Conservation (phyloP, 1,140 invertebrate genomes). For the Phocides pigmalion region DNA sequence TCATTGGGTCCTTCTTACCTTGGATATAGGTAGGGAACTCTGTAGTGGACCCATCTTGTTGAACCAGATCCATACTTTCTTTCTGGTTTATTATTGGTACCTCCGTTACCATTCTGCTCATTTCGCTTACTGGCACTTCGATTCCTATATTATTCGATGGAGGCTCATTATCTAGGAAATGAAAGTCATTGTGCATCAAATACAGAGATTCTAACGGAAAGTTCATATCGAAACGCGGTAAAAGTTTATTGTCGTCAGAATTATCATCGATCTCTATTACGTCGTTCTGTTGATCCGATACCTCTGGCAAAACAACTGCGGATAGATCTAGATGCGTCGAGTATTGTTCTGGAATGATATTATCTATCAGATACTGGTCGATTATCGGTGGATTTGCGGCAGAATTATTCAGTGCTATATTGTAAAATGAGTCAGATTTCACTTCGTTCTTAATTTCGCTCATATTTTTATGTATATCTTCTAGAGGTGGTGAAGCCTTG, state of each 20-base stretch:
- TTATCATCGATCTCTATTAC: slow-evolving; percentile 80
- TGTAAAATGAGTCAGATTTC: slow-evolving; percentile 74
- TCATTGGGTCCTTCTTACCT: slow-evolving; percentile 77
- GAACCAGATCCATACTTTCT: slow-evolving; percentile 50
- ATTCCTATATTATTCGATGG: slow-evolving; percentile 50
- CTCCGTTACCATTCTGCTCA: slow-evolving; percentile 67
- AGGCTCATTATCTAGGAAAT: slow-evolving; percentile 71
- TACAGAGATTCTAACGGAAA: slow-evolving; percentile 74
- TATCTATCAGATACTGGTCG: slow-evolving; percentile 74
- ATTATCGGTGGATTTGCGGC: slow-evolving; percentile 60
- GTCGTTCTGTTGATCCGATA: slow-evolving; percentile 64
- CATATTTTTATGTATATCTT: slow-evolving; percentile 77
- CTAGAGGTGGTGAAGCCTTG: slow-evolving; percentile 73
- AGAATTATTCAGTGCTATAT: slow-evolving; percentile 57
- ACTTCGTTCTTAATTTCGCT: slow-evolving; percentile 79
- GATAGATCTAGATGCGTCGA: slow-evolving; percentile 66
- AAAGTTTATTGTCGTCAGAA: slow-evolving; percentile 77
- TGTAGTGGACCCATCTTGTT: slow-evolving; percentile 35
- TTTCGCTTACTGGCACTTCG: slow-evolving; percentile 60
- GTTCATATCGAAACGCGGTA: slow-evolving; percentile 75
- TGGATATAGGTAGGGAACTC: slow-evolving; percentile 66
- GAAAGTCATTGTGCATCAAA: slow-evolving; percentile 78
- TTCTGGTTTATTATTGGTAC: slow-evolving; percentile 64
- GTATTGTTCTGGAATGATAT: slow-evolving; percentile 74
- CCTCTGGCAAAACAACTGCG: slow-evolving; percentile 55